Conservation (phyloP, 2,797 vertebrate genomes). For the Phrynocephalus vlangalii region DNA sequence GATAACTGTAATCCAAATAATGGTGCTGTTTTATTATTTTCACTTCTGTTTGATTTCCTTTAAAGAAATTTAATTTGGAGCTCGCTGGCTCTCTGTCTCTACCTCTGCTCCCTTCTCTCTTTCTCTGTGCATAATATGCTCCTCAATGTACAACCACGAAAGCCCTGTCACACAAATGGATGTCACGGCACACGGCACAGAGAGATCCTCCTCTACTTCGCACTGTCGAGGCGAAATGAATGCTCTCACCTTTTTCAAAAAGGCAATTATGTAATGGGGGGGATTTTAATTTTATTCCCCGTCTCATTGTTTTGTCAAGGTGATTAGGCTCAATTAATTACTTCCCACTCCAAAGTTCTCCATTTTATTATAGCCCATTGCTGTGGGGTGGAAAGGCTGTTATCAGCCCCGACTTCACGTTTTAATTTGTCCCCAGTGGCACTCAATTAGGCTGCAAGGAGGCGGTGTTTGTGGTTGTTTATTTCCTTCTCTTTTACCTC, state of each 20-base stretch:
- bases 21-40: conserved; percentile 60
- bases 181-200: conserved; percentile 47
- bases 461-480: neutral
- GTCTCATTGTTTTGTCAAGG: conserved; percentile 50
- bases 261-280: conserved; percentile 29
- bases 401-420: conserved; percentile 43
- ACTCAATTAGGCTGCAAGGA: conserved; percentile 55
- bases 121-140: conserved; percentile 37
- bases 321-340: conserved; percentile 46
- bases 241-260: conserved; percentile 26
- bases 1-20: conserved; percentile 72
- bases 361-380: conserved; percentile 52
- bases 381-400: conserved; percentile 62
- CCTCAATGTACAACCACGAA: conserved; percentile 46
- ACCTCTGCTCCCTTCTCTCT: conserved; percentile 30
- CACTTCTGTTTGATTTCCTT: conserved; percentile 64
- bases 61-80: conserved; percentile 67
- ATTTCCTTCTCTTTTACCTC: conserved; percentile 44
- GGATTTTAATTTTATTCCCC: conserved; percentile 52
- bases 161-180: conserved; percentile 44
- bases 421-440: conserved; percentile 55
- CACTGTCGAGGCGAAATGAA: conserved; percentile 52
- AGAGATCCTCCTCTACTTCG: conserved; percentile 30
- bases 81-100: conserved; percentile 31
- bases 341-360: conserved; percentile 46